Evolutionary conservation across 2,888 invertebrate species (phyloP).

Genomic region (Agriotes lineatus): DNA sequence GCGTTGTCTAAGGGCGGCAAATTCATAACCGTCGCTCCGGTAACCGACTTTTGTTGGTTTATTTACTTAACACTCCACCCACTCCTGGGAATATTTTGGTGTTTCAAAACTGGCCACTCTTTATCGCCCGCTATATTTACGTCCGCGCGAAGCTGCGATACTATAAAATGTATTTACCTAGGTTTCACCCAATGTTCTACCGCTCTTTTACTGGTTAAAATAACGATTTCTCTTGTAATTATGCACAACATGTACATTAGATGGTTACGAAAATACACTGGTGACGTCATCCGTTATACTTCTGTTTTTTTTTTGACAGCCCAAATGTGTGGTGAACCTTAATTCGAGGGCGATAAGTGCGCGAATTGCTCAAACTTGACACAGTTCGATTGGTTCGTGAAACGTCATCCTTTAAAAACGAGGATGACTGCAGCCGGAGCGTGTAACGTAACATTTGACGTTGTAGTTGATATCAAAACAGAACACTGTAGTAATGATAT

Average conservation of each 20-base stretch:
- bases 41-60: conserved; percentile 4
- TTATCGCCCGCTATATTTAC: too few relatives aligned
- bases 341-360: too few relatives aligned
- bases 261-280: conserved; percentile 30
- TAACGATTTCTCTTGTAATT: not conserved
- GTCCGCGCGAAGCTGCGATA: too few relatives aligned
- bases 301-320: conserved; percentile 7
- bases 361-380: too few relatives aligned
- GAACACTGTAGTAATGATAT: too few relatives aligned
- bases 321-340: not conserved
- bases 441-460: too few relatives aligned
- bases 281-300: conserved; percentile 33
- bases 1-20: conserved; percentile 10
- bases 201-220: not conserved
- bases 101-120: not conserved
- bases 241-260: conserved; percentile 9
- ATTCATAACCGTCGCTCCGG: conserved; percentile 11
- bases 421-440: too few relatives aligned
- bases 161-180: too few relatives aligned
- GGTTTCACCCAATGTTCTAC: not conserved
- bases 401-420: too few relatives aligned
- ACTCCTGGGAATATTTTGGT: not conserved
- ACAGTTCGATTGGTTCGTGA: too few relatives aligned
- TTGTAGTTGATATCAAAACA: too few relatives aligned
- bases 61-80: conserved; percentile 30